phyloP scores from a whole-genome alignment of 2,113 vertebrate species.

The Neofelis nebulosa region DNA sequence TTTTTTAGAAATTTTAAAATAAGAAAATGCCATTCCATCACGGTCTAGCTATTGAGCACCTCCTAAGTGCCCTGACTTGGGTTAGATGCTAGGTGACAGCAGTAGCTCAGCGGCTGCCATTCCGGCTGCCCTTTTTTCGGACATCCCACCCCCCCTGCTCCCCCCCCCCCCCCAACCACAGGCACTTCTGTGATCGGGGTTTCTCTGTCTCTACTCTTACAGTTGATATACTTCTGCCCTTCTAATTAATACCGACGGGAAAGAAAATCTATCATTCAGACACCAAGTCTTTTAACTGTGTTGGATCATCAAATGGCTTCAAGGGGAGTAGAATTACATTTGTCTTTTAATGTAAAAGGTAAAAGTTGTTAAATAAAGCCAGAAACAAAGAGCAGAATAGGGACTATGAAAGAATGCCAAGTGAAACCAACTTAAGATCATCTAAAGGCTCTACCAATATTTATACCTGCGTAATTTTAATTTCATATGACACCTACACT shows the following conservation, averaged over 20 bases:
- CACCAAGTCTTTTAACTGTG: not conserved
- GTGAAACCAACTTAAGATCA: not conserved
- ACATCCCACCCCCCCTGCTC: not conserved
- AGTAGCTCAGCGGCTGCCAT: not conserved
- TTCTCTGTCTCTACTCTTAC: slow-evolving; percentile 24
- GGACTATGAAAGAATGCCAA: slow-evolving; percentile 29
- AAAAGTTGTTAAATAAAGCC: slow-evolving; percentile 24
- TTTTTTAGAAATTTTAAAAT: not conserved
- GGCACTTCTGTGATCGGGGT: not conserved
- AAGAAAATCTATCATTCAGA: not conserved
- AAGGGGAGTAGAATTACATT: not conserved
- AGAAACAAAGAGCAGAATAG: slow-evolving; percentile 43
- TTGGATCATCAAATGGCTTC: slow-evolving; percentile 41
- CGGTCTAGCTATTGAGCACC: not conserved
- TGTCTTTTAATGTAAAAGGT: slow-evolving; percentile 13
- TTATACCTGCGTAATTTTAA: slow-evolving; percentile 36
- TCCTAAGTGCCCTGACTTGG: not conserved
- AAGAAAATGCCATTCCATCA: not conserved
- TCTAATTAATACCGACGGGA: not conserved
- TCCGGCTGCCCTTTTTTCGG: not conserved
- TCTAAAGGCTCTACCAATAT: not conserved
- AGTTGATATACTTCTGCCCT: slow-evolving; percentile 6
- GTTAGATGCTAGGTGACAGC: not conserved
- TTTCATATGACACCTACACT: slow-evolving; percentile 33
- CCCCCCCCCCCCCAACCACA: not conserved